Conservation (phyloP, 2,113 vertebrate genomes). For the Poecilia latipinna region DNA sequence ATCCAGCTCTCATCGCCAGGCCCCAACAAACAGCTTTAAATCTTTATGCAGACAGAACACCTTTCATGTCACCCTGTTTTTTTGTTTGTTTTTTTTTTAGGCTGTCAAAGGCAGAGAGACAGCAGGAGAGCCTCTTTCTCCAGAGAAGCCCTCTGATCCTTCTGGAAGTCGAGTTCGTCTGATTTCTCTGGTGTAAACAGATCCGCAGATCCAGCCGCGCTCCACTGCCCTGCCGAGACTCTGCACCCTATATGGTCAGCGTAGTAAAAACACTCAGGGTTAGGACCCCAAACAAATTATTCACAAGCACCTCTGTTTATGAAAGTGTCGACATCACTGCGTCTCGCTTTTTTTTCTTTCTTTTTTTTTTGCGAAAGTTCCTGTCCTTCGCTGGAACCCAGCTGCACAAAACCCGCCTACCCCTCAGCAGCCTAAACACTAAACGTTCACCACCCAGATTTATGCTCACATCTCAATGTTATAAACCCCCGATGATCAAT, state of each 20-base stretch:
- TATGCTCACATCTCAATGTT: conserved; percentile 19
- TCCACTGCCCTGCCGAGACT: conserved; percentile 61
- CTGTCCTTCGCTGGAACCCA: conserved; percentile 44
- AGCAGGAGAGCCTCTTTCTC: conserved; percentile 64
- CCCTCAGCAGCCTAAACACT: conserved; percentile 18
- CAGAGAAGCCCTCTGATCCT: conserved; percentile 64
- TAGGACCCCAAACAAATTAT: conserved; percentile 73
- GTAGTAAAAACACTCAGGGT: conserved; percentile 73
- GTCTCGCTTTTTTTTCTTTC: conserved; percentile 45
- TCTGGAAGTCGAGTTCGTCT: conserved; percentile 72
- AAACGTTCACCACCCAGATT: conserved; percentile 3
- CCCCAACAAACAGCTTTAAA: conserved; percentile 33
- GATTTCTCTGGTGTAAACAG: conserved; percentile 77
- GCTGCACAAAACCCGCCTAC: conserved; percentile 48
- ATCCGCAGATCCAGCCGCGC: conserved; percentile 49
- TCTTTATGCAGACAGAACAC: conserved; percentile 71
- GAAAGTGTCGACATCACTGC: conserved; percentile 61
- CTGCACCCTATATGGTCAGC: conserved; percentile 78
- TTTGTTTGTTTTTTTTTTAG: conserved; percentile 62
- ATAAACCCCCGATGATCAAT: conserved; percentile 38
- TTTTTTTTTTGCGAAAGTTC: conserved; percentile 34
- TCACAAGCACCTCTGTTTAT: conserved; percentile 72
- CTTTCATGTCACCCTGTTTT: conserved; percentile 81
- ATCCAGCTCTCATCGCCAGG: conserved; percentile 80
- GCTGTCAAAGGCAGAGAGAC: conserved; percentile 74